Evolutionary conservation across 2,888 invertebrate species (phyloP).

Genomic region (Lutraria lutraria): DNA sequence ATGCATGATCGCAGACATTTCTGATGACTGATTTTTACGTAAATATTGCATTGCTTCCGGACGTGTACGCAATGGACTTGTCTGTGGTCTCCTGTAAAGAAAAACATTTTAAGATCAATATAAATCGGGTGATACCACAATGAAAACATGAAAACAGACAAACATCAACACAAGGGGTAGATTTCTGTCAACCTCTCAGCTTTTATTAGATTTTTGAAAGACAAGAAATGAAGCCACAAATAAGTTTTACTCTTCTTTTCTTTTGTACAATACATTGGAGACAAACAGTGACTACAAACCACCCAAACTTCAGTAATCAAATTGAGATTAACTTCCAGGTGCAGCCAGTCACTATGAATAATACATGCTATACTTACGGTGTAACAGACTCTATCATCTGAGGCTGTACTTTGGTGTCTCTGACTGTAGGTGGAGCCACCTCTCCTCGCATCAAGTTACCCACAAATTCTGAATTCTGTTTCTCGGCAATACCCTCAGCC

Average conservation of each 20-base stretch:
- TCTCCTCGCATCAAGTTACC: constrained; percentile 76
- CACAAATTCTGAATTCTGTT: constrained; percentile 75
- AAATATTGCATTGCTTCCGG: constrained; percentile 78
- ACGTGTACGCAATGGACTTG: constrained; percentile 76
- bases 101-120: neutral
- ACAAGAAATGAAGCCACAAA: too few relatives aligned
- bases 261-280: too few relatives aligned
- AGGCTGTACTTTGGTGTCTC: constrained; percentile 68
- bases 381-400: constrained; percentile 75
- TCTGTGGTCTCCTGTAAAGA: constrained; percentile 72
- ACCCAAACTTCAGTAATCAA: too few relatives aligned
- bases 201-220: too few relatives aligned
- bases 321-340: too few relatives aligned
- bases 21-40: constrained; percentile 77
- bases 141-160: too few relatives aligned
- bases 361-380: constrained; percentile 70
- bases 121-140: neutral
- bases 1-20: constrained; percentile 82
- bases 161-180: too few relatives aligned
- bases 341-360: neutral
- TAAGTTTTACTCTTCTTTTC: too few relatives aligned
- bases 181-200: too few relatives aligned
- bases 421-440: constrained; percentile 67
- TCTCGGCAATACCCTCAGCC: constrained; percentile 78
- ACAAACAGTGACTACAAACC: too few relatives aligned